Evolutionary conservation across 2,888 invertebrate genomes (phyloP).

Genomic region (Troides aeacus): DNA sequence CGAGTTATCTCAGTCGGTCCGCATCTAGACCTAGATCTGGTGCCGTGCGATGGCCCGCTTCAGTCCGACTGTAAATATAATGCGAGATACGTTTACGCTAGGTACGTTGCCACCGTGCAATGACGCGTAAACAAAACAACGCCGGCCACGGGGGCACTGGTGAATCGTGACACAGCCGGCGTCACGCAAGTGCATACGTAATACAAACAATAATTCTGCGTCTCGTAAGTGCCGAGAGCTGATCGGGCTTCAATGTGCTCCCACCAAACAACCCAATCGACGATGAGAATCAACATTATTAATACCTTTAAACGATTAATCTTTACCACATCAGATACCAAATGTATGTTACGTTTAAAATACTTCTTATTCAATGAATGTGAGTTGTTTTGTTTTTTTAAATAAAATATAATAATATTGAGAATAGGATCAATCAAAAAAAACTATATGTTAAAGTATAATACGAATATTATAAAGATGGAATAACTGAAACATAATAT

Average conservation of each 20-base stretch:
- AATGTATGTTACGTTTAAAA: no score
- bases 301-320: no score
- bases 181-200: slow-evolving; percentile 30
- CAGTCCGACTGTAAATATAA: background rate
- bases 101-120: slow-evolving; percentile 9
- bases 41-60: slow-evolving; percentile 16
- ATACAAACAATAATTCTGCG: slow-evolving; percentile 5
- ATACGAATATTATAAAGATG: background rate
- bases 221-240: slow-evolving; percentile 2
- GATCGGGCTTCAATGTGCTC: background rate
- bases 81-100: background rate
- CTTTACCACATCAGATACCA: no score
- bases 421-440: no score
- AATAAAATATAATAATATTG: no score
- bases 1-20: background rate
- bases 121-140: slow-evolving; percentile 23
- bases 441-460: no score
- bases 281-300: background rate
- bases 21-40: slow-evolving; percentile 4
- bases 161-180: slow-evolving; percentile 11
- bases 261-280: background rate
- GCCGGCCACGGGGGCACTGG: slow-evolving; percentile 29
- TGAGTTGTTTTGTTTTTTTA: no score
- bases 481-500: background rate
- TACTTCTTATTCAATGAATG: no score